Percentiles rank a stretch among this genome's conserved stretches.
Evolutionary conservation across 1,140 invertebrate genomes (phyloP).

Genomic region (Drosophila kanapiae): DNA sequence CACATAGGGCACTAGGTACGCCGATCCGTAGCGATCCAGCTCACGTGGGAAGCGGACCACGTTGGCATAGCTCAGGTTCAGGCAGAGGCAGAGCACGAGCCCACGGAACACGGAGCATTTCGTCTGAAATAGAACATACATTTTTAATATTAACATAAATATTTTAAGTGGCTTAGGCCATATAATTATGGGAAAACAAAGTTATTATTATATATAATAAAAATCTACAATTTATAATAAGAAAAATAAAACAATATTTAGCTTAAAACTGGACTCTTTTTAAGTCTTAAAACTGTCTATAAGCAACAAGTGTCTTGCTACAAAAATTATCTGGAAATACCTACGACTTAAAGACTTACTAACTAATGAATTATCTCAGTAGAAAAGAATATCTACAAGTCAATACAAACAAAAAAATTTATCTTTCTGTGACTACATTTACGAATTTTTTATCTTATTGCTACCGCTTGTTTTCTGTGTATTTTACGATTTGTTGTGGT

Average conservation of each 20-base stretch:
- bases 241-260: background rate
- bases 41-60: slow-evolving; percentile 85
- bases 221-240: no score
- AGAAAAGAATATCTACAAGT: no score
- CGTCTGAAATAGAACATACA: slow-evolving; percentile 66
- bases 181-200: no score
- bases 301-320: no score
- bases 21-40: slow-evolving; percentile 80
- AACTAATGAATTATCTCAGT: background rate
- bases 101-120: slow-evolving; percentile 85
- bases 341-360: fast-evolving
- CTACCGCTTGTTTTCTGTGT: background rate
- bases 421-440: background rate
- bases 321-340: no score
- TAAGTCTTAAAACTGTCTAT: no score
- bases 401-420: no score
- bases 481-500: background rate
- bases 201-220: no score
- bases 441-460: background rate
- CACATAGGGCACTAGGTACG: slow-evolving; percentile 83
- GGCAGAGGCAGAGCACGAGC: slow-evolving; percentile 82
- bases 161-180: background rate
- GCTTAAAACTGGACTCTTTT: no score
- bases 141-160: background rate
- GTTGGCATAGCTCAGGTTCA: slow-evolving; percentile 84